Evolutionary conservation across 2,888 invertebrate genomes (phyloP), one percentile per base, ranked within the genome.

Genomic region (Harmothoe impar): DNA sequence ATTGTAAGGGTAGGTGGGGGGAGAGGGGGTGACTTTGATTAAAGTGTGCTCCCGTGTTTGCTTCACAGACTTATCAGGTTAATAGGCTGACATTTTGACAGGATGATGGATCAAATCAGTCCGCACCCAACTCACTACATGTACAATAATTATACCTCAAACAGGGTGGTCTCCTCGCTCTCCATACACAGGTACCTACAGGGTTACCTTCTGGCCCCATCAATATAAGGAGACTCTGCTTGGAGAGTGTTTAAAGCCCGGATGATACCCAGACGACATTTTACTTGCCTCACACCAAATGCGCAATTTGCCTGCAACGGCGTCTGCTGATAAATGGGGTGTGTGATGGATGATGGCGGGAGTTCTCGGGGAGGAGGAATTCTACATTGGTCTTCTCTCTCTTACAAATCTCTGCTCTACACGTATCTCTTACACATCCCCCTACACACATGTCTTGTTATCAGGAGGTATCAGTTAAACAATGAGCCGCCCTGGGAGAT

Each of bases 181-280:
- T 43, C 43, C 43, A 3, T 43, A 43, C 43, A 43, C 43, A 43
- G 43, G 43, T 43, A 43, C 5, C 25, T 62, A 20, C 25, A n/a
- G 5, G 62, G 62, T 3, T 20, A n/a, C 20, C 23, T 62, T 3
- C 3, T n/a, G 20, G 62, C 5, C 5, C 3, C 20, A n/a, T 62
- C 25, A 62, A 62, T 62, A 62, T 62, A 3, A 43, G 3, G 62
- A n/a, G 72, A 0, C 25, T 72, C 72, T 72, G 25, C 3, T 15
- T 12, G 72, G 31, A 72, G 31, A 72, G 31, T 72, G 29, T 72
- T 23, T n/a, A 72, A 29, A 15, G 31, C 72, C 72, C 29, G 72
- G 72, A 72, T 72, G 31, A 29, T 29, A 15, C 15, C 72, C 72
- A 72, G 72, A 72, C 72, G 72, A 72, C 72, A 72, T 29, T 72